Evolutionary conservation across 2,113 vertebrate species (phyloP).

Genomic region (Rhinolophus ferrumequinum): DNA sequence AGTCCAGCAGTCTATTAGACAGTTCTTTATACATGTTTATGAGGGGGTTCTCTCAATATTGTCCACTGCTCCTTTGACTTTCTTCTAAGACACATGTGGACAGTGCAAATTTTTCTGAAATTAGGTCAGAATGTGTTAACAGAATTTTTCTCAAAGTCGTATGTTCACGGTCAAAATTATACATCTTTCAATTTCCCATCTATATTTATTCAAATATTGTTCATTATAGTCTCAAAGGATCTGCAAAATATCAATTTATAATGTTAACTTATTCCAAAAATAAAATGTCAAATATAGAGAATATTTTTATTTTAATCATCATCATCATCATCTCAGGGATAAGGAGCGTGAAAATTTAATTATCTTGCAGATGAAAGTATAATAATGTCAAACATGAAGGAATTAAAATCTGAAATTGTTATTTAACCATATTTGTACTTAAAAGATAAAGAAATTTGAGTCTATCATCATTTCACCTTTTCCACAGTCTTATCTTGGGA

Average conservation of each 20-base stretch:
- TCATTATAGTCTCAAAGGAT: background rate
- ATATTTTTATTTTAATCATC: background rate
- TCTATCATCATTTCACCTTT: background rate
- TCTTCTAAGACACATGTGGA: background rate
- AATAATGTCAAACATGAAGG: slow-evolving; percentile 41
- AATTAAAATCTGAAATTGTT: slow-evolving; percentile 45
- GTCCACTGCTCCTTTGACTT: background rate
- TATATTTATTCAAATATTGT: background rate
- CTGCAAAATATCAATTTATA: background rate
- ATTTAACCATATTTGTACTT: background rate
- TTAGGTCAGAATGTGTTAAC: background rate
- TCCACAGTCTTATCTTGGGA: background rate
- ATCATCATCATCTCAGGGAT: background rate
- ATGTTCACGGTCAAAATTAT: background rate
- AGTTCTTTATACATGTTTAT: background rate
- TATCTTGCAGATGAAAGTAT: slow-evolving; percentile 38
- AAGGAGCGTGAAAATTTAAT: slow-evolving; percentile 28
- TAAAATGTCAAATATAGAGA: background rate
- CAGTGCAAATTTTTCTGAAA: background rate
- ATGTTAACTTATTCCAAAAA: background rate
- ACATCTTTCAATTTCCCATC: background rate
- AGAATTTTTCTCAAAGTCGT: background rate
- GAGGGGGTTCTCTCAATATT: background rate
- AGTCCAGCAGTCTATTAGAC: background rate
- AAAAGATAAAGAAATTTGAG: slow-evolving; percentile 39